phyloP scores from a whole-genome alignment of 2,888 invertebrate species.

The Piscicola geometra region DNA sequence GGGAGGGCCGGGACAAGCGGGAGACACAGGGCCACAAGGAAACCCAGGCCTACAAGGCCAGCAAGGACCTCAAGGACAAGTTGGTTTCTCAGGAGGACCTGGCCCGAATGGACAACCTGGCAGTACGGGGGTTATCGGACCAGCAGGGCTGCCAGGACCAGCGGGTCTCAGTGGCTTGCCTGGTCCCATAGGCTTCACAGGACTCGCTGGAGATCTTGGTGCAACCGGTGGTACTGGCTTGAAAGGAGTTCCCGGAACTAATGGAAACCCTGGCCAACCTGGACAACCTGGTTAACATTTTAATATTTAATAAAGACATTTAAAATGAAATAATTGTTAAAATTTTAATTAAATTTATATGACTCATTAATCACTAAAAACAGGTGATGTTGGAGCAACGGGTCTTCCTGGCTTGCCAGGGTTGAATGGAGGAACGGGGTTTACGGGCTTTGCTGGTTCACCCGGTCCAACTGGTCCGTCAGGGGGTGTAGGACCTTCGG shows the following conservation, averaged over 20 bases:
- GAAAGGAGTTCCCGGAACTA: slow-evolving; percentile 20
- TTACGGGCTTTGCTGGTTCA: slow-evolving; percentile 36
- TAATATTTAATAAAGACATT: too few relatives aligned
- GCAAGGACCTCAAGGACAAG: slow-evolving; percentile 1
- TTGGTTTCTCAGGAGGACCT: background rate
- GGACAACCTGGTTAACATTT: slow-evolving; percentile 6
- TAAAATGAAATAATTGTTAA: too few relatives aligned
- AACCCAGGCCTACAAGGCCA: background rate
- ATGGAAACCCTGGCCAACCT: slow-evolving; percentile 8
- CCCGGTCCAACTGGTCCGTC: slow-evolving; percentile 36
- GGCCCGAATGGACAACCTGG: slow-evolving; percentile 13
- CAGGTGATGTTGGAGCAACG: too few relatives aligned
- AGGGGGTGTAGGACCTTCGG: slow-evolving; percentile 15
- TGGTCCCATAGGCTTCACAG: slow-evolving; percentile 15
- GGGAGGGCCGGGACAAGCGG: slow-evolving; percentile 18
- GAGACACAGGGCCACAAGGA: slow-evolving; percentile 29
- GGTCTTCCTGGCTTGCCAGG: slow-evolving; percentile 21
- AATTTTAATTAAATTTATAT: too few relatives aligned
- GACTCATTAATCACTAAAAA: too few relatives aligned
- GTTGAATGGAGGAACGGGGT: slow-evolving; percentile 17
- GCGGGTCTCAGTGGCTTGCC: slow-evolving; percentile 18
- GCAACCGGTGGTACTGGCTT: background rate
- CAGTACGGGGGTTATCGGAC: background rate
- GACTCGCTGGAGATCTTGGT: slow-evolving; percentile 23
- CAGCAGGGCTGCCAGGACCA: background rate